Percentiles rank a stretch among this genome's conserved stretches.
Conservation (phyloP, 2,888 invertebrate species). For the Plemyria rubiginata region DNA sequence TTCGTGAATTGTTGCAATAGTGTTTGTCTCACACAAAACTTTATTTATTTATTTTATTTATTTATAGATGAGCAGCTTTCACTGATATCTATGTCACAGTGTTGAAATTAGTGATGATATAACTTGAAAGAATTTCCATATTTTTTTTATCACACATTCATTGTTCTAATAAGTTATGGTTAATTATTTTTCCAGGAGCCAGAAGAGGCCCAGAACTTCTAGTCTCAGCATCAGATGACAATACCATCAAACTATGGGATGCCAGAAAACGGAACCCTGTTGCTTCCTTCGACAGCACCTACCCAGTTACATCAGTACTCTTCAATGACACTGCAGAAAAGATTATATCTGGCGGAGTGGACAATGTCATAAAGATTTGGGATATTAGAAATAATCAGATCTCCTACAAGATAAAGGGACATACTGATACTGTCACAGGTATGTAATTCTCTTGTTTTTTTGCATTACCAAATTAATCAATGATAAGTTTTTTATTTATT, state of each 20-base stretch:
- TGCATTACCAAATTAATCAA: no score
- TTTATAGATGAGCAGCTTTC: no score
- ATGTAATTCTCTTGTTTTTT: background rate
- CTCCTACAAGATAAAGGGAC: conserved; percentile 94
- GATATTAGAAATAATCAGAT: conserved; percentile 95
- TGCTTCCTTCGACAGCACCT: conserved; percentile 88
- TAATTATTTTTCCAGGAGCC: conserved; percentile 82
- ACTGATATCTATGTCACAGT: no score
- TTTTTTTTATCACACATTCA: no score
- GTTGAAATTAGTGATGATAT: no score
- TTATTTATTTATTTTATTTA: no score
- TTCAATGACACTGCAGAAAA: conserved; percentile 99
- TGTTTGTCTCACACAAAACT: no score
- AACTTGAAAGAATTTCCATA: no score
- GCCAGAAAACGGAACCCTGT: conserved; percentile 93
- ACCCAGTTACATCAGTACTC: conserved; percentile 93
- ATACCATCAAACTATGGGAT: conserved; percentile 96
- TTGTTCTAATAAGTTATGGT: background rate
- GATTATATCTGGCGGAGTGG: conserved; percentile 97
- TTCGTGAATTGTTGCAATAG: no score
- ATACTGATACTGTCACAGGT: conserved; percentile 97
- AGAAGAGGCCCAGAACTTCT: conserved; percentile 95
- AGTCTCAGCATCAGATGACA: conserved; percentile 98
- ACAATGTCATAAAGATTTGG: conserved; percentile 99
- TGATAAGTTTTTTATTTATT: no score